Evolutionary conservation across 2,888 invertebrate genomes (phyloP).

Genomic region (Drepanosiphum platanoidis): DNA sequence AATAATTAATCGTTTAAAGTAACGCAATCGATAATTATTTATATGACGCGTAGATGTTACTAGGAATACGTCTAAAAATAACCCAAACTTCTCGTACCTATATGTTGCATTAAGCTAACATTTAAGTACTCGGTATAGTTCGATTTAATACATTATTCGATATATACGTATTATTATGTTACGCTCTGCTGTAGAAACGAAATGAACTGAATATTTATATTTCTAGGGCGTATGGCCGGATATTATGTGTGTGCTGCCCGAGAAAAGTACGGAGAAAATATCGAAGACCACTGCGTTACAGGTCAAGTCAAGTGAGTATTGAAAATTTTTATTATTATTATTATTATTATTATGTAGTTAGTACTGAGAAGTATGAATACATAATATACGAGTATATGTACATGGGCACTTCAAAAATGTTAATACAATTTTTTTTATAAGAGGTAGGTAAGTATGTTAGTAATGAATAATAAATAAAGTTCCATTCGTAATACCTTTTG

Average conservation of each 20-base stretch:
- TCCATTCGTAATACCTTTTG: too few species aligned
- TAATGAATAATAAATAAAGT: too few species aligned
- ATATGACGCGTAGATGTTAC: too few species aligned
- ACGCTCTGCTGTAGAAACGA: not conserved
- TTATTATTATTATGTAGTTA: too few species aligned
- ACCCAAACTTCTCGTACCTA: not conserved
- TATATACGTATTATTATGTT: too few species aligned
- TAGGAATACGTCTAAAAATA: not conserved
- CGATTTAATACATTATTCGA: too few species aligned
- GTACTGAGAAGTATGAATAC: too few species aligned
- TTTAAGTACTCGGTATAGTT: not conserved
- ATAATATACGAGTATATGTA: too few species aligned
- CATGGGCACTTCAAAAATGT: too few species aligned
- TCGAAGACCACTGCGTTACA: constrained; percentile 85
- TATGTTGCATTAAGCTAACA: not conserved
- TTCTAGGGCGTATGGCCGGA: constrained; percentile 88
- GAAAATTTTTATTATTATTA: not conserved
- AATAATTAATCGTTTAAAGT: not conserved
- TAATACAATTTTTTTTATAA: too few species aligned
- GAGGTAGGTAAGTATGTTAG: not conserved
- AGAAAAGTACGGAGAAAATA: constrained; percentile 82
- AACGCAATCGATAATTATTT: not conserved
- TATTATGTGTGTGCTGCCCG: constrained; percentile 90
- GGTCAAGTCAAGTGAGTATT: constrained; percentile 81
- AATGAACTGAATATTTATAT: not conserved